Evolutionary conservation across 2,797 vertebrate species (phyloP), one percentile per base, ranked within the genome.

Genomic region (Hippocampus kuda): DNA sequence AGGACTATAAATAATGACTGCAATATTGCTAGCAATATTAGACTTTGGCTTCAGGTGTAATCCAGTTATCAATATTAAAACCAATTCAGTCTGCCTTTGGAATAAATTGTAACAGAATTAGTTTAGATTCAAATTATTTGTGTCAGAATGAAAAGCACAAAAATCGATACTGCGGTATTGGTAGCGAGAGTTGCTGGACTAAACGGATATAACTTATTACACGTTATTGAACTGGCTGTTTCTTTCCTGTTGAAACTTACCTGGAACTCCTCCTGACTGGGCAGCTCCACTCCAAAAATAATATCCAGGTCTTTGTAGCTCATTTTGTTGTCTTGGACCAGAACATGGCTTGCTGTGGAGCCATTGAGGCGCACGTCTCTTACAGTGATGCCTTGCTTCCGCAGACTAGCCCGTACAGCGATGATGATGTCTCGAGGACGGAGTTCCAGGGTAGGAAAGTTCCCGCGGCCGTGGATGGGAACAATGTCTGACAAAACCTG

Each of bases 231-330:
- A 27, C 44, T 27, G n/a, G 27, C 63, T 27, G 8, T 26, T 38
- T 68, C 2, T 42, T 53, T 53, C 42, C 16, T 24, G 34, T 4
- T 12, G 30, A 46, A 38, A 59, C 65, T 4, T 77, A 90, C 89
- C 79, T 98, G 94, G 81, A 99, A 99, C 79, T 95, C 93, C 3
- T 94, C 87, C 71, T 96, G 94, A 64, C 88, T 92, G 72, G 94
- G 92, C 78, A 98, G 85, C 70, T 95, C 94, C 71, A 98, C 94
- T 16, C 93, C 90, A 74, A 99, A 98, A 86, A 98, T 98, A 81
- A 99, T 92, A 82, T 99, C 97, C 72, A 99, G 87, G 85, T 99
- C 97, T 77, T 98, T 99, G 85, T 96, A 99, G 77, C 88, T 94
- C 27, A 93, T 94, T 57, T 95, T 94, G 3, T 90, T 97, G 85